A percentile compares a stretch with the other conserved stretches of the same genome.
Evolutionary conservation across 2,113 vertebrate species (phyloP).

Genomic region (Oncorhynchus nerka): DNA sequence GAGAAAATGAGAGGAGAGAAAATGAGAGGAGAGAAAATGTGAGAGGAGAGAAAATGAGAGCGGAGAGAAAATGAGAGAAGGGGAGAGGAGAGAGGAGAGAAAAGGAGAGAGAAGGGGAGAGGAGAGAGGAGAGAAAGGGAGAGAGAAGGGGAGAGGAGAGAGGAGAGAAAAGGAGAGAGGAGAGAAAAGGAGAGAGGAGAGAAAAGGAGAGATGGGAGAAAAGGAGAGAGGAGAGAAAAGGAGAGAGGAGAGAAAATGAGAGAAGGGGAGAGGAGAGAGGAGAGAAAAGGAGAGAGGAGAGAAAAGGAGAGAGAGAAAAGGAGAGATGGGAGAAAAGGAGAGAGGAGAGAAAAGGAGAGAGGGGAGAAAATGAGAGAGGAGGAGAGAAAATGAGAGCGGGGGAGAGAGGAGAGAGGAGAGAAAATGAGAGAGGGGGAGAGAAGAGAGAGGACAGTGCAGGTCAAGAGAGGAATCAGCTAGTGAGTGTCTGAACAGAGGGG

Average conservation of each 20-base stretch:
- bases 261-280: neutral
- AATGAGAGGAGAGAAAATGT: too few relatives aligned
- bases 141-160: too few relatives aligned
- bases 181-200: slow-evolving; percentile 10
- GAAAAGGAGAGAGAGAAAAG: neutral
- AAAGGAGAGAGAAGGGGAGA: too few relatives aligned
- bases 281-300: too few relatives aligned
- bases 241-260: neutral
- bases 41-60: too few relatives aligned
- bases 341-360: slow-evolving; percentile 16
- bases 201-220: neutral
- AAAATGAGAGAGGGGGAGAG: slow-evolving; percentile 14
- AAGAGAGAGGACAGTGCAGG: slow-evolving; percentile 31
- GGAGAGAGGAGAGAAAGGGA: too few relatives aligned
- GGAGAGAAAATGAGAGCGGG: too few relatives aligned
- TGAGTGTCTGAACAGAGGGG: slow-evolving; percentile 73
- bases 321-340: neutral
- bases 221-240: neutral
- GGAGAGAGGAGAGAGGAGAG: neutral
- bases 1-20: too few relatives aligned
- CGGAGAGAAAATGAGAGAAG: too few relatives aligned
- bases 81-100: too few relatives aligned
- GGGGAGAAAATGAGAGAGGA: too few relatives aligned
- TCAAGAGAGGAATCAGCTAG: slow-evolving; percentile 67
- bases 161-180: slow-evolving; percentile 7